phyloP scores from a whole-genome alignment of 2,888 invertebrate species.

The Balanococcus diminutus region DNA sequence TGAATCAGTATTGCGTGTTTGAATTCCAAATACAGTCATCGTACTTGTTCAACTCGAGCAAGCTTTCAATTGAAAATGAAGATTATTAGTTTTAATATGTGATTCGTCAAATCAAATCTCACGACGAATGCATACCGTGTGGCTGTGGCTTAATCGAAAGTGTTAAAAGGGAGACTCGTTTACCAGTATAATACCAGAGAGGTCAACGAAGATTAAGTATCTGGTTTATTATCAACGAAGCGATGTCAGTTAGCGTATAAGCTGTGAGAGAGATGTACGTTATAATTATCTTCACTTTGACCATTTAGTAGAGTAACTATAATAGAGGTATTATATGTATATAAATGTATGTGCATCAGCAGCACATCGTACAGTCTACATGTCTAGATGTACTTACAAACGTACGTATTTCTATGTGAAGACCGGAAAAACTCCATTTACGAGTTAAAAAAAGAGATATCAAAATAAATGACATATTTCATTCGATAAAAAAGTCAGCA shows the following conservation, averaged over 20 bases:
- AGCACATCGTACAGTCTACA: background rate
- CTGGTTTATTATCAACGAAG: background rate
- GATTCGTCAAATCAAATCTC: background rate
- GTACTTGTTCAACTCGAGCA: background rate
- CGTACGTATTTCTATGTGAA: background rate
- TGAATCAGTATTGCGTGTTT: too few species aligned
- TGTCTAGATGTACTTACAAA: background rate
- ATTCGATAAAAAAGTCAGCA: background rate
- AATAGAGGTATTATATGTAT: too few species aligned
- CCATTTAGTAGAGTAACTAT: too few species aligned
- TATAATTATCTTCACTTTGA: background rate
- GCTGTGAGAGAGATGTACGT: background rate
- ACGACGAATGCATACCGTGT: background rate
- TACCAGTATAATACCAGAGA: background rate
- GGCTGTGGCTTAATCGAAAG: background rate
- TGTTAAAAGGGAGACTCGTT: background rate
- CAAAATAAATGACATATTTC: background rate
- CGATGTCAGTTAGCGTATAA: background rate
- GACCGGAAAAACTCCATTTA: constrained; percentile 9
- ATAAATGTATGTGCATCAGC: too few species aligned
- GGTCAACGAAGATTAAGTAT: constrained; percentile 22
- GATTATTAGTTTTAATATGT: background rate
- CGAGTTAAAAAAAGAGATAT: background rate
- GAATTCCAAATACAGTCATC: too few species aligned
- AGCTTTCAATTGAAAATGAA: background rate